A percentile compares a stretch with the other conserved stretches of the same genome.
Evolutionary conservation across 2,888 invertebrate species (phyloP).

Genomic region (Neoscelio sp.): DNA sequence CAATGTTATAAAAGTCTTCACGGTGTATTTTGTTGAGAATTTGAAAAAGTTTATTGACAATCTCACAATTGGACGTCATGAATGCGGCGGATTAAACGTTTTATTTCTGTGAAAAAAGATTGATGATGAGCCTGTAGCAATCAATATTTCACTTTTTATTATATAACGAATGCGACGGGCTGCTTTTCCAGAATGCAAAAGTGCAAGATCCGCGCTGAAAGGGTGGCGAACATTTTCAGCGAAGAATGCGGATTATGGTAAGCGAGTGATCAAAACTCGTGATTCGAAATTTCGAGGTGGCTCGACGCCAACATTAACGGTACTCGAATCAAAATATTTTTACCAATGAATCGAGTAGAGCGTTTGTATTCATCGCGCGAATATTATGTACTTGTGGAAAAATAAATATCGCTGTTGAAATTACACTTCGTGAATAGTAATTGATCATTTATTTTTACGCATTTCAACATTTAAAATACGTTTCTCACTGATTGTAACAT

Average conservation of each 20-base stretch:
- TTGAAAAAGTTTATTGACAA: no score
- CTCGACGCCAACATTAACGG: slow-evolving; percentile 19
- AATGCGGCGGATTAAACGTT: no score
- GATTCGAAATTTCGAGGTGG: slow-evolving; percentile 7
- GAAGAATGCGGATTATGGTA: no score
- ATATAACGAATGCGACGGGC: background rate
- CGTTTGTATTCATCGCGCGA: slow-evolving; percentile 26
- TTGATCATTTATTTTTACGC: slow-evolving; percentile 19
- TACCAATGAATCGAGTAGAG: slow-evolving; percentile 8
- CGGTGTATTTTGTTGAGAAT: no score
- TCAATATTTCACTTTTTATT: slow-evolving; percentile 5
- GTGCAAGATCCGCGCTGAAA: slow-evolving; percentile 1
- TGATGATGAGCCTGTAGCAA: background rate
- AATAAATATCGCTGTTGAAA: slow-evolving; percentile 17
- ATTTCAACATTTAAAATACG: slow-evolving; percentile 2
- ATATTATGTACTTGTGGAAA: slow-evolving; percentile 19
- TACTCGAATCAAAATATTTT: slow-evolving; percentile 27
- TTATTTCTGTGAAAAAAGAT: no score
- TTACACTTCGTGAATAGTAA: slow-evolving; percentile 23
- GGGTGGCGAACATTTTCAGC: background rate
- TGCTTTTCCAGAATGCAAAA: background rate
- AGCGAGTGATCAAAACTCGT: background rate
- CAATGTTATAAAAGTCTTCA: no score
- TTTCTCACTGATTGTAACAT: slow-evolving; percentile 6
- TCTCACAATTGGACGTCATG: no score